These are phyloP conservation scores for Thelaira solivaga DNA, from an alignment of 2,888 invertebrate species.

Conservation along the genomic window DNA sequence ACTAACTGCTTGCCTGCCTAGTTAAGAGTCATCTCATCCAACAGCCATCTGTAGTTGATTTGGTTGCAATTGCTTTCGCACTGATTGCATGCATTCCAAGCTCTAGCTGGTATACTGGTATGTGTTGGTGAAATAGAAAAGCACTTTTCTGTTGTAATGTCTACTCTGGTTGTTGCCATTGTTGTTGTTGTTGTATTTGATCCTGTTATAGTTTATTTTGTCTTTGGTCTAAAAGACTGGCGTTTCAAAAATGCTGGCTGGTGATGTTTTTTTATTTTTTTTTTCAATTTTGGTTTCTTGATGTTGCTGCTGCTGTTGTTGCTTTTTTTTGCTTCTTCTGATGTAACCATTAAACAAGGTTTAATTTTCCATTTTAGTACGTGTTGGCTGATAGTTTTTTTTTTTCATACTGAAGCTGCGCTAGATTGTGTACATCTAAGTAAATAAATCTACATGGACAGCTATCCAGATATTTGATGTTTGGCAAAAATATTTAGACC, in stretches of 20 bases:
- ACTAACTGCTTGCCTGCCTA: constrained; percentile 37
- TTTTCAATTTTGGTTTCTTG: constrained; percentile 18
- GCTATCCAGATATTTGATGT: constrained; percentile 40
- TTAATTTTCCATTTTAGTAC: constrained; percentile 76
- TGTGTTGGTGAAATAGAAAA: constrained; percentile 46
- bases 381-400: constrained; percentile 20
- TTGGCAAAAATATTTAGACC: constrained; percentile 20
- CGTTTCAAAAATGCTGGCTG: constrained; percentile 47
- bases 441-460: constrained; percentile 49
- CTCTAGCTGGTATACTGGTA: constrained; percentile 17
- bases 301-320: constrained; percentile 13
- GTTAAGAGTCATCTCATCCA: constrained; percentile 42
- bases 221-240: constrained; percentile 51
- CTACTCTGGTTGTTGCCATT: no score
- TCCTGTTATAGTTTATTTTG: constrained; percentile 62
- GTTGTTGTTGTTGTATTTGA: constrained; percentile 45
- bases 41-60: constrained; percentile 44
- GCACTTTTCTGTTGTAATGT: constrained; percentile 18
- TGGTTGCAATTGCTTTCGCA: constrained; percentile 60
- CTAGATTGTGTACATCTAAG: constrained; percentile 70
- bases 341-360: constrained; percentile 72
- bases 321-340: constrained; percentile 65
- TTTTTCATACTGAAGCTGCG: constrained; percentile 63
- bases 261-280: neutral
- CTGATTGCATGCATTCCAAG: constrained; percentile 47